These are phyloP conservation scores for Okamejei kenojei DNA, from an alignment of 2,797 vertebrate species.

Conservation along the genomic window DNA sequence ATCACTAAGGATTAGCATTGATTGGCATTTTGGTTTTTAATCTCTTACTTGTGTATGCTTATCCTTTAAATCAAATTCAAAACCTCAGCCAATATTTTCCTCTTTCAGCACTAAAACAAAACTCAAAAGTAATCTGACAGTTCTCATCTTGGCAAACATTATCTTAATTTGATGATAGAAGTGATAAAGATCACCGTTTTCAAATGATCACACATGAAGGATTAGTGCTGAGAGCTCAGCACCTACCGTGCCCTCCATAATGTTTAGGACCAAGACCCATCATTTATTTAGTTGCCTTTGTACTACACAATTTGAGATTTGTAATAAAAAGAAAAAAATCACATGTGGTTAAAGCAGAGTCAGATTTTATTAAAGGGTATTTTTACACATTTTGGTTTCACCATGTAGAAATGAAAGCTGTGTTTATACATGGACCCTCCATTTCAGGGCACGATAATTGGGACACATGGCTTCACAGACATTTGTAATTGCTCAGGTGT, in stretches of 20 bases:
- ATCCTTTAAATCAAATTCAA: conserved; percentile 2
- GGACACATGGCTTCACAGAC: too few relatives aligned
- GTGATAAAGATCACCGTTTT: not conserved
- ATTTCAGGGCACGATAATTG: too few relatives aligned
- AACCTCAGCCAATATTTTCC: not conserved
- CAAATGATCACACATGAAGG: not conserved
- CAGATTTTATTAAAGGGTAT: too few relatives aligned
- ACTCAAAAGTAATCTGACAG: not conserved
- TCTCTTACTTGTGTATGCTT: not conserved
- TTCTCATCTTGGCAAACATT: not conserved
- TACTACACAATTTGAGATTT: too few relatives aligned
- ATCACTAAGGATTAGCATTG: not conserved
- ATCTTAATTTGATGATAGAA: not conserved
- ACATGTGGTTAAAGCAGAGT: too few relatives aligned
- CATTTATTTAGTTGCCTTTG: too few relatives aligned
- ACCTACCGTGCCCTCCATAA: not conserved
- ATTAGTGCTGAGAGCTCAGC: not conserved
- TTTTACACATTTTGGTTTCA: too few relatives aligned
- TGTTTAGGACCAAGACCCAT: too few relatives aligned
- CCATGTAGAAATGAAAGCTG: too few relatives aligned
- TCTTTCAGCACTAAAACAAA: not conserved
- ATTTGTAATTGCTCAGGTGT: too few relatives aligned
- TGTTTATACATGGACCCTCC: too few relatives aligned
- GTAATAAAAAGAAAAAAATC: too few relatives aligned
- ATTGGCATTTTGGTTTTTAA: not conserved